phyloP scores from a whole-genome alignment of 1,140 invertebrate species.

The Nasonia longicornis region DNA sequence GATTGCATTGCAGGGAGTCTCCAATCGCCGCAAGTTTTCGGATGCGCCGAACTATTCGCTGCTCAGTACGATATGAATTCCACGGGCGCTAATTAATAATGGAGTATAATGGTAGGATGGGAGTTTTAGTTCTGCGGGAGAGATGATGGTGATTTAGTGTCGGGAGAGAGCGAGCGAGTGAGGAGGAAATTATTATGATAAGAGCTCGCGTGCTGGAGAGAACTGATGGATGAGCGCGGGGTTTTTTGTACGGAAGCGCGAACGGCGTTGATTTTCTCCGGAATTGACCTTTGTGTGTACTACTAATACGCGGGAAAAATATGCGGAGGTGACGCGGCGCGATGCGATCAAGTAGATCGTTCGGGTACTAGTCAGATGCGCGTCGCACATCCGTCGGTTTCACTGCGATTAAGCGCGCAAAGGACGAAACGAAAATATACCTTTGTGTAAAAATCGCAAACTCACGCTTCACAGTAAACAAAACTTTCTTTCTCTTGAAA shows the following conservation, averaged over 20 bases:
- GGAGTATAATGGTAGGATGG: not conserved
- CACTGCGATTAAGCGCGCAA: too few species aligned
- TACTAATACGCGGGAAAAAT: too few species aligned
- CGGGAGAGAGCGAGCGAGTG: not conserved
- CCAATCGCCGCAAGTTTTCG: not conserved
- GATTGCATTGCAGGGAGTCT: slow-evolving; percentile 27
- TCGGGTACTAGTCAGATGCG: not conserved
- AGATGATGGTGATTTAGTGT: slow-evolving; percentile 30
- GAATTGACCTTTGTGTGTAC: not conserved
- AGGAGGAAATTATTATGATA: not conserved
- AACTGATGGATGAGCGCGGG: not conserved
- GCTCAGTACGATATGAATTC: slow-evolving; percentile 20
- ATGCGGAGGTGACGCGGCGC: too few species aligned
- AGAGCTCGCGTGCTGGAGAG: slow-evolving; percentile 1
- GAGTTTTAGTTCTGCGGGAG: not conserved
- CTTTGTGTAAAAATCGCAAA: too few species aligned
- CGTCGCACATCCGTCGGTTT: too few species aligned
- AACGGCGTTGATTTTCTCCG: not conserved
- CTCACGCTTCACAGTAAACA: too few species aligned
- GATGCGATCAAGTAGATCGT: not conserved
- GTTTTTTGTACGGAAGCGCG: not conserved
- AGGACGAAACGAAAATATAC: too few species aligned
- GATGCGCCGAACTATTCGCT: not conserved
- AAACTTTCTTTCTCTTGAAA: too few species aligned
- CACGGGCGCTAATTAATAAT: slow-evolving; percentile 35